Conservation (phyloP, 2,113 vertebrate genomes). For the Anguilla japonica region DNA sequence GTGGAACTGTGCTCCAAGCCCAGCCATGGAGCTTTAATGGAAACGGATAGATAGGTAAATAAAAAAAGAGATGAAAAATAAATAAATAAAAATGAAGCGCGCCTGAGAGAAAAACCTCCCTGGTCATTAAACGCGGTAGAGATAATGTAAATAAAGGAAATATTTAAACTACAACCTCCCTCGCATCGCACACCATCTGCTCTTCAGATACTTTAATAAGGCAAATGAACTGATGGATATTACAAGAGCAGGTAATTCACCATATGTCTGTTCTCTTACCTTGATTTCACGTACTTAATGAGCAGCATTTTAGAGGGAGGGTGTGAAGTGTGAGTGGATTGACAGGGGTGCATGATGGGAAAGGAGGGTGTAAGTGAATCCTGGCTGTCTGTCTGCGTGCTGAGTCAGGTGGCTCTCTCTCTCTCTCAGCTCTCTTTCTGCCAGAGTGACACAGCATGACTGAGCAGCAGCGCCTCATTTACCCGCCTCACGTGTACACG, state of each 20-base stretch:
- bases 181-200: neutral
- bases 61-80: no score
- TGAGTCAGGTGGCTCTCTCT: no score
- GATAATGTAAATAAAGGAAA: neutral
- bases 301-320: no score
- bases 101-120: neutral
- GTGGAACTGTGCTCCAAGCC: constrained; percentile 46
- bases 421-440: no score
- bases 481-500: no score
- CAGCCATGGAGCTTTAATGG: constrained; percentile 32
- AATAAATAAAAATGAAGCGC: neutral
- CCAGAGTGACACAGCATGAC: no score
- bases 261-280: neutral
- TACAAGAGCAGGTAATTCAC: neutral
- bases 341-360: neutral
- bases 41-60: constrained; percentile 24
- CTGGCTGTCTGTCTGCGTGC: neutral
- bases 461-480: no score
- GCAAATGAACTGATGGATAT: neutral
- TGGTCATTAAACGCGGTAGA: neutral
- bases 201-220: neutral
- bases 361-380: neutral
- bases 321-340: neutral
- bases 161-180: neutral
- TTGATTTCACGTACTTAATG: neutral